Percentiles rank a stretch among this genome's conserved stretches.
Conservation (phyloP, 37 sponge, comb jelly and placozoan genomes). For the Corticium candelabrum region DNA sequence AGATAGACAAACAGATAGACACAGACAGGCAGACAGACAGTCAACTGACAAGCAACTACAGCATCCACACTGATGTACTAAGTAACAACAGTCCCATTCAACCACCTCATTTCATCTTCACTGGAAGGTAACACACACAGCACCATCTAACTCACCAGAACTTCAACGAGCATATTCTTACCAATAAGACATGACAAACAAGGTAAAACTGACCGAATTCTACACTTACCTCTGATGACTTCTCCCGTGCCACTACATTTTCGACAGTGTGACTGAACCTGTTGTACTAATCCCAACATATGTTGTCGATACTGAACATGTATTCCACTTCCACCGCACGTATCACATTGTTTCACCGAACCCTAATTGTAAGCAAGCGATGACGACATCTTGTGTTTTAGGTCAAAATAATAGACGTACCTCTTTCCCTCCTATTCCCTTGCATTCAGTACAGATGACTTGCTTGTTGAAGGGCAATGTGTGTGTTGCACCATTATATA, state of each 20-base stretch:
- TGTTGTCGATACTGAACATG: slow-evolving; percentile 56
- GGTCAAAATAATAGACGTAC: slow-evolving; percentile 15
- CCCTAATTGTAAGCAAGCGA: slow-evolving; percentile 28
- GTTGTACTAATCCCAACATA: slow-evolving; percentile 83
- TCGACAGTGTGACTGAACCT: slow-evolving; percentile 63
- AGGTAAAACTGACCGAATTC: no score
- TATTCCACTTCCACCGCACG: slow-evolving; percentile 65
- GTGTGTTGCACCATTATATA: slow-evolving; percentile 83
- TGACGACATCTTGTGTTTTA: not conserved
- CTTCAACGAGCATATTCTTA: no score
- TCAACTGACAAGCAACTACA: no score
- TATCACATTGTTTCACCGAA: slow-evolving; percentile 57
- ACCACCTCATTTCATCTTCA: no score
- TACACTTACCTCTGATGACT: slow-evolving; percentile 65
- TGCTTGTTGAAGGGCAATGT: slow-evolving; percentile 80
- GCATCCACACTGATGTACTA: no score
- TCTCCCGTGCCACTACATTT: slow-evolving; percentile 80
- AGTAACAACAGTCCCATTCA: no score
- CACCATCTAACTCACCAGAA: no score
- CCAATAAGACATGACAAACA: no score
- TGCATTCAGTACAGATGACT: slow-evolving; percentile 69
- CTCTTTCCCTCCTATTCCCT: slow-evolving; percentile 78
- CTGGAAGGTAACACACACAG: no score
- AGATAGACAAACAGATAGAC: no score
- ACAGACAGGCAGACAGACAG: no score